These are phyloP conservation scores for Chromobotia macracanthus DNA, from an alignment of 2,797 vertebrate species.

Conservation along the genomic window DNA sequence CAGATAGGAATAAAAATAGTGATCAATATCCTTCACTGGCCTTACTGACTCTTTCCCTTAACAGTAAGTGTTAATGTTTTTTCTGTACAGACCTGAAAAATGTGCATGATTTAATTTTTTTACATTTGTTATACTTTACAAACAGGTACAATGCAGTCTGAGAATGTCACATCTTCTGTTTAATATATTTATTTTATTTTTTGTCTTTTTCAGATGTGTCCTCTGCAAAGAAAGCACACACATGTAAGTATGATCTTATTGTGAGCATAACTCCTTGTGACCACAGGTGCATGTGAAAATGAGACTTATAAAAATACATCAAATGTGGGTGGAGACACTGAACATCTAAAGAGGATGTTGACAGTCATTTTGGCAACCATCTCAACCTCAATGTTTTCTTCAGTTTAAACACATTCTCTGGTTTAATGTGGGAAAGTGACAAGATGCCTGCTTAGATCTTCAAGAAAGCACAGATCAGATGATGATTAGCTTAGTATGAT, in stretches of 20 bases:
- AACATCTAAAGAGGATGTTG: background rate
- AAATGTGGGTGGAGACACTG: background rate
- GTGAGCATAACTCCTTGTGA: background rate
- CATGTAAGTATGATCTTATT: slow-evolving; percentile 81
- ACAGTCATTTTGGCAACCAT: background rate
- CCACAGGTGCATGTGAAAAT: background rate
- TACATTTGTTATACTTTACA: background rate
- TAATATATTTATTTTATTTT: slow-evolving; percentile 58
- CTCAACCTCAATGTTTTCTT: background rate
- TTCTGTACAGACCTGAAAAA: background rate
- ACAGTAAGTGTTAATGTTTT: background rate
- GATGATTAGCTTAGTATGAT: background rate
- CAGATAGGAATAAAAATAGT: background rate
- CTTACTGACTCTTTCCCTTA: background rate
- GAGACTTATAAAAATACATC: background rate
- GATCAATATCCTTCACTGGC: background rate
- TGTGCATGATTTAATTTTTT: background rate
- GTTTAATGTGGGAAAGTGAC: slow-evolving; percentile 8
- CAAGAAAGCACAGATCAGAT: background rate
- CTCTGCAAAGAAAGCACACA: slow-evolving; percentile 90
- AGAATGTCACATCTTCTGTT: background rate
- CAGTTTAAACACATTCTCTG: background rate
- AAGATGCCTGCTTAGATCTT: slow-evolving; percentile 9
- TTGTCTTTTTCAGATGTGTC: slow-evolving; percentile 81
- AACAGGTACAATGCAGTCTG: background rate